Evolutionary conservation across 2,797 vertebrate genomes (phyloP), one percentile per base, ranked within the genome.

Genomic region (Hippocampus kuda): DNA sequence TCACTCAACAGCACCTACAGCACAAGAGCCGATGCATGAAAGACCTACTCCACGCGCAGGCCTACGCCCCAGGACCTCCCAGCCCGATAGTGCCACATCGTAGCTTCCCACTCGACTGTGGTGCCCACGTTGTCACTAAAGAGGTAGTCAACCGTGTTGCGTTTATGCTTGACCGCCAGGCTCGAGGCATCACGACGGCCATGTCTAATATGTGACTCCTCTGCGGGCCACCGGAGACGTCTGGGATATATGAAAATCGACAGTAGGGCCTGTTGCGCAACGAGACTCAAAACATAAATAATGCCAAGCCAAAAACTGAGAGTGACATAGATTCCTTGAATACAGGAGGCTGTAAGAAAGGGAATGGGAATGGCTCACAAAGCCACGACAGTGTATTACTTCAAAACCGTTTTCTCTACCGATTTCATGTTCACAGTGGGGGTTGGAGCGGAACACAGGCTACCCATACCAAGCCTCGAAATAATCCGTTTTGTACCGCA

Each of bases 81-180:
- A 67, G 76, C 70, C 75, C 81, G 68, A 76, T 77, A 82, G 75
- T 80, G 77, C 76, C 79, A 74, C 82, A 81, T 71, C 76, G 72
- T 85, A 76, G 70, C 83, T 72, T 75, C 70, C 77, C 78, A 74
- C 79, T 77, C 81, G 70, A 79, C 80, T 81, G 72, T 81, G 81
- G 83, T 85, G 83, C 77, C 70, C 77, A 76, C 78, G 88, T 88
- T 88, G 85, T 85, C 66, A 77, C 71, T 82, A 83, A 80, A 75
- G 83, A 81, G 67, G 84, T 87, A 90, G 87, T 90, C 86, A 82
- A 69, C 81, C 84, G 8, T 86, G 74, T 68, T 75, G 70, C 77
- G 79, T 89, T 85, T 81, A 74, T 82, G 79, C 68, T 79, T 67
- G 76, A 82, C 77, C 85, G 81, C 76, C 79, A 34, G 34, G 34